These are phyloP conservation scores for Drosophila tanythrix DNA, from an alignment of 2,888 invertebrate genomes.

Conservation along the genomic window DNA sequence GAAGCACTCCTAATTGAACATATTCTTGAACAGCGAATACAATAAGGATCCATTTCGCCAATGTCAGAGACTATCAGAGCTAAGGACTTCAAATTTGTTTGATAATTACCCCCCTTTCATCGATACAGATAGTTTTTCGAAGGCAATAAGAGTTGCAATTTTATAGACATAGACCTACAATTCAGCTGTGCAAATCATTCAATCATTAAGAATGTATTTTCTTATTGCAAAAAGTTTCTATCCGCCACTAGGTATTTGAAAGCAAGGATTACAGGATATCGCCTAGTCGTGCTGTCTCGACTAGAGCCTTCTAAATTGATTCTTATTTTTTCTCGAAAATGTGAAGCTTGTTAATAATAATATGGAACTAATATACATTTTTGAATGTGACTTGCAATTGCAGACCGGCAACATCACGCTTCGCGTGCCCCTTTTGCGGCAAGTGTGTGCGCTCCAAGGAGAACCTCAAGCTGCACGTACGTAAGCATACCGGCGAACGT, in stretches of 20 bases:
- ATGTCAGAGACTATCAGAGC: not conserved
- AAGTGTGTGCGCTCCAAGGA: slow-evolving; percentile 95
- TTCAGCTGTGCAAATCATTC: not conserved
- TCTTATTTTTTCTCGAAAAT: not conserved
- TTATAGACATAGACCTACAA: not conserved
- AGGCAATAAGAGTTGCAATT: not conserved
- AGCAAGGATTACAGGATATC: not conserved
- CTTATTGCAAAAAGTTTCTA: no score
- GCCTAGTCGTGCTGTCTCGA: not conserved
- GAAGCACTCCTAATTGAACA: not conserved
- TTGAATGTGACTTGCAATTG: not conserved
- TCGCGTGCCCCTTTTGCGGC: slow-evolving; percentile 95
- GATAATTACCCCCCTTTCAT: not conserved
- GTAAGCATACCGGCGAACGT: slow-evolving; percentile 94
- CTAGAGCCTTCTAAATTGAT: not conserved
- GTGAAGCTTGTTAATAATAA: not conserved
- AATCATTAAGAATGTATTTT: no score
- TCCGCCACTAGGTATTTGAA: not conserved
- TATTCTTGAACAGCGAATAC: not conserved
- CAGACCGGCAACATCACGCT: slow-evolving; percentile 86
- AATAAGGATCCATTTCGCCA: not conserved
- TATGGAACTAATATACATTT: not conserved
- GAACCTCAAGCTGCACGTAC: slow-evolving; percentile 93
- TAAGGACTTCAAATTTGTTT: not conserved
- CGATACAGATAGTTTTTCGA: no score